Evolutionary conservation across 2,888 invertebrate species (phyloP).

Genomic region (Amblyteles armatorius): DNA sequence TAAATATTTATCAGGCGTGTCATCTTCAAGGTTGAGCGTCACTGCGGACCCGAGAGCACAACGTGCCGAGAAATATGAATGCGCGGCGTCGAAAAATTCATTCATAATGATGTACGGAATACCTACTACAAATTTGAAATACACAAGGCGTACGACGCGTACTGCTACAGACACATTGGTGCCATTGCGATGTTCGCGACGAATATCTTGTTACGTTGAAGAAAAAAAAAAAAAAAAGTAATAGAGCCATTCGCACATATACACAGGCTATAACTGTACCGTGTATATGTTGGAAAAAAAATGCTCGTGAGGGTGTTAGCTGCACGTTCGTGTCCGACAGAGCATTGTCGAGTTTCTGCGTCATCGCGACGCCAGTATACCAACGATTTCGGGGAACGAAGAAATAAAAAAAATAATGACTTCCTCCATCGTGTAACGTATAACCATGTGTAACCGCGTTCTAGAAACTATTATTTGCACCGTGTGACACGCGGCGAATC

Average conservation of each 20-base stretch:
- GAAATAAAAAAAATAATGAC: constrained; percentile 57
- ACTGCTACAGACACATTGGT: neutral
- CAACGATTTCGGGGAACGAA: constrained; percentile 62
- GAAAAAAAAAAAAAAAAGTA: constrained; percentile 30
- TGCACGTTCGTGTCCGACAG: constrained; percentile 26
- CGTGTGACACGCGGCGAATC: constrained; percentile 48
- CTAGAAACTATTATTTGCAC: constrained; percentile 38
- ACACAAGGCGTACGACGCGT: constrained; percentile 22
- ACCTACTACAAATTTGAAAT: constrained; percentile 47
- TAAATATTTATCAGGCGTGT: neutral
- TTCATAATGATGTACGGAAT: constrained; percentile 74
- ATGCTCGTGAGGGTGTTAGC: constrained; percentile 39
- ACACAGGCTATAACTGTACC: constrained; percentile 52
- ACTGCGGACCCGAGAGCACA: constrained; percentile 68
- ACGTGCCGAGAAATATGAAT: constrained; percentile 77
- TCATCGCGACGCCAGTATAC: constrained; percentile 58
- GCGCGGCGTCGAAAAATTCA: constrained; percentile 77
- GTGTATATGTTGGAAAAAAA: constrained; percentile 14
- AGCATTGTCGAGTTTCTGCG: constrained; percentile 68
- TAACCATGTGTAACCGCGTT: neutral
- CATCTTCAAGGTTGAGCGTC: constrained; percentile 8
- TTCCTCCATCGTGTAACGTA: constrained; percentile 53
- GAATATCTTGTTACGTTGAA: constrained; percentile 28
- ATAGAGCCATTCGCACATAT: constrained; percentile 47
- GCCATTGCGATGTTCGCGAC: constrained; percentile 11